Base-by-base conservation (phyloP, 2,797 vertebrate genomes). In the Ibycter americanus region DNA sequence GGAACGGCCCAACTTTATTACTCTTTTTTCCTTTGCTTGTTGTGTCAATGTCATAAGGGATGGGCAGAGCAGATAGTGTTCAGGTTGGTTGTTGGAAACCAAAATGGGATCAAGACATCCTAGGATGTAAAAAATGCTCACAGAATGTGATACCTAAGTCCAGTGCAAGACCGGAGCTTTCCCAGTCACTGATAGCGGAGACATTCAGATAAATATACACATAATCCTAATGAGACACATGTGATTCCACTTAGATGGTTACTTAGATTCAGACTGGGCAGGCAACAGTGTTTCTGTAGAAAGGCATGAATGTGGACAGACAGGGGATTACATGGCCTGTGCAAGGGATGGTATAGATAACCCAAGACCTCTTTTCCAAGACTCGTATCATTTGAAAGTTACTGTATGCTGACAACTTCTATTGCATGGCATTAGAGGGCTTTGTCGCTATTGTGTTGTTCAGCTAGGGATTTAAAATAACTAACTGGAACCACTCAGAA, bases 321-420 rank as follows among this genome's bases (percentile, higher is more conserved):
- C 5, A 17, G 58, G 51, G 74, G 70, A 15, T 85, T 63, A 5
- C 25, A 7, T 22, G 44, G 66, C 32, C 63, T 34, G 34, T 46
- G 44, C 19, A 47, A 27, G 52, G n/a, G 51, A 18, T 84, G 54
- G 29, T 10, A 4, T 0, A 25, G 83, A 42, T 68, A 76, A 95
- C 36, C 52, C 65, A 51, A 78, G 62, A 12, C 8, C 26, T 88
- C 52, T 74, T 81, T 71, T 51, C 58, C 27, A 23, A 40, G 25
- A 12, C 29, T 52, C 4, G 0, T 14, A 9, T 36, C 0, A 0
- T 47, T 38, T 36, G 22, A 19, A 55, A 73, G 23, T 83, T 51
- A 11, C 47, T 78, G 2, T 59, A 25, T 4, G 5, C 49, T 49
- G 66, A 34, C 73, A 66, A 11, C 19, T 67, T 26, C 0, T 23